These are phyloP conservation scores for Heliocidaris erythrogramma DNA, from an alignment of 35 echinoderm and acorn worm species.

Conservation along the genomic window DNA sequence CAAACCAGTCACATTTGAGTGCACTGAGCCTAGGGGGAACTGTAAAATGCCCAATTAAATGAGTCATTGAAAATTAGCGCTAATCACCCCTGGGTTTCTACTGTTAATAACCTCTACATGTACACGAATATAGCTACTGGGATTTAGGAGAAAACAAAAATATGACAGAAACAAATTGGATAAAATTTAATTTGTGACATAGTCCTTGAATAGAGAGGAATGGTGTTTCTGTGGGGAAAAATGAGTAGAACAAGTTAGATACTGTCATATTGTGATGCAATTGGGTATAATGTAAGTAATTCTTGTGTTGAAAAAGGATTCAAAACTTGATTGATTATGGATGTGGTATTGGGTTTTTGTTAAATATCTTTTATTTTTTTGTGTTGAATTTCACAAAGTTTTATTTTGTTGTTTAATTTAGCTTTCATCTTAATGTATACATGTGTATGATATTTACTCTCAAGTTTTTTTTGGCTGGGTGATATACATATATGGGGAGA, in stretches of 20 bases:
- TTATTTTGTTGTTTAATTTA: no score
- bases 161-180: background rate
- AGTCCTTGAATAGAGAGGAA: background rate
- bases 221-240: no score
- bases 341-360: no score
- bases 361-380: no score
- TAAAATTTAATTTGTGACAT: background rate
- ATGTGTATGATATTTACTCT: no score
- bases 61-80: background rate
- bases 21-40: background rate
- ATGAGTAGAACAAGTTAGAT: no score
- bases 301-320: background rate
- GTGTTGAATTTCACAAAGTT: no score
- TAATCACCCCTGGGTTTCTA: background rate
- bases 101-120: background rate
- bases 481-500: no score
- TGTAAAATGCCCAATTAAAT: constrained; percentile 7
- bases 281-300: no score
- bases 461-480: no score
- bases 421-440: no score
- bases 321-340: background rate
- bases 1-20: background rate
- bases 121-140: background rate
- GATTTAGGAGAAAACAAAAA: background rate
- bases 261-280: no score